Base-by-base conservation (phyloP, 2,113 vertebrate genomes). In the Zootoca vivipara region DNA sequence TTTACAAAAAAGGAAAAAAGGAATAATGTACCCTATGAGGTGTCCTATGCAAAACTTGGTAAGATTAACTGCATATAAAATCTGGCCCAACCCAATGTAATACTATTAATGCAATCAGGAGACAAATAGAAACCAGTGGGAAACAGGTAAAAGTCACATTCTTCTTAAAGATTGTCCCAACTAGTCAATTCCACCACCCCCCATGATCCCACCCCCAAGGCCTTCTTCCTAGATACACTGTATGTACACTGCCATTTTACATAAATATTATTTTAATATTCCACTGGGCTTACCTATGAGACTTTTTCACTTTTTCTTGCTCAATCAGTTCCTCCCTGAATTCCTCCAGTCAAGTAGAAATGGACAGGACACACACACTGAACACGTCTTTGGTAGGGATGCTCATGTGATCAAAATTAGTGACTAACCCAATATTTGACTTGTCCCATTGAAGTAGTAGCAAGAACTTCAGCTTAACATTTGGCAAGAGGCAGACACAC, bases 21-120 rank as follows among this genome's bases (percentile, higher is more conserved):
- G 79, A 96, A 96, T 97, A 96, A 95, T 93, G 95, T 95, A 95
- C 95, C 90, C 96, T 96, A 97, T 96, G 96, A 96, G 96, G 93
- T 95, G 96, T 97, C 90, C 96, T 95, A 96, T 97, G 97, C 97
- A 96, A 97, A 97, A 95, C 89, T 92, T 95, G 95, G 96, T 97
- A 98, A 97, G 96, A 94, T 95, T 96, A 98, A 97, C 94, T 96
- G 96, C 93, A 95, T 97, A 98, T 95, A 98, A 98, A 97, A 96
- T 97, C 97, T 93, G 64, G 96, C 97, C 97, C 93, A 64, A 96
- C 93, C 94, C 94, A 85, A 73, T 13, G 1, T 52, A 85, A 62
- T 18, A 1, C 33, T 87, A 89, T 90, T 88, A 86, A 94, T 91
- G 95, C 92, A 89, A 93, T 85, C 94, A 85, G 72, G 79, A 87